Conservation (phyloP, 2,888 invertebrate species). For the Leucoma salicis region DNA sequence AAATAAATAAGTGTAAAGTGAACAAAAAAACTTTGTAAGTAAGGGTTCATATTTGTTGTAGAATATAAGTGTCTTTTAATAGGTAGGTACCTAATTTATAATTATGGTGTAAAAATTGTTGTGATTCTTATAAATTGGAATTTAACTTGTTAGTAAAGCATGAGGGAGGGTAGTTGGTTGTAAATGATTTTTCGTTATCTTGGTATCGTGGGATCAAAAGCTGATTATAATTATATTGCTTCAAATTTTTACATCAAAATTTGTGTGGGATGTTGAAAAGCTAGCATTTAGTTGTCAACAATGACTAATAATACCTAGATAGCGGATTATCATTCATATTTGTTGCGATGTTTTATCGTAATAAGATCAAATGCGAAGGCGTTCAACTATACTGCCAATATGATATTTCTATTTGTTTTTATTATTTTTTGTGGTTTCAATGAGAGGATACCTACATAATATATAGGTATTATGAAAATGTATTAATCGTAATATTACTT, state of each 20-base stretch:
- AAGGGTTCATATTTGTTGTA: constrained; percentile 51
- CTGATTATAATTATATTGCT: constrained; percentile 1
- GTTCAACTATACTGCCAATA: constrained; percentile 3
- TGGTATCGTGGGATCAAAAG: constrained; percentile 13
- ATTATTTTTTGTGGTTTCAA: constrained; percentile 12
- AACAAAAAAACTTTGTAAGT: constrained; percentile 49
- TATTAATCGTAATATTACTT: too few species aligned
- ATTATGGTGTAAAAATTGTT: constrained; percentile 14
- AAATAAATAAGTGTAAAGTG: constrained; percentile 54
- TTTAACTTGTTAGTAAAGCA: constrained; percentile 21
- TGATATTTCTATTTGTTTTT: constrained; percentile 17
- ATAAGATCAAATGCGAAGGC: background rate
- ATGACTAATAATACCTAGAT: constrained; percentile 18
- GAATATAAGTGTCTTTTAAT: constrained; percentile 39
- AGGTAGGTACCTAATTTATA: constrained; percentile 18
- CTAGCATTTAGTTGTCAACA: constrained; percentile 3
- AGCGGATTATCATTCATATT: constrained; percentile 13
- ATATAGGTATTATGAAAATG: background rate
- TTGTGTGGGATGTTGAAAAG: too few species aligned
- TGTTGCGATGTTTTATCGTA: background rate
- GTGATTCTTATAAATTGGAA: constrained; percentile 17
- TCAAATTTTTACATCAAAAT: too few species aligned
- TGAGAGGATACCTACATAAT: constrained; percentile 9
- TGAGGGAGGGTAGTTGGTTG: constrained; percentile 3
- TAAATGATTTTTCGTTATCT: constrained; percentile 26